These are phyloP conservation scores for Perca flavescens DNA, from an alignment of 2,113 vertebrate species.

Conservation along the genomic window DNA sequence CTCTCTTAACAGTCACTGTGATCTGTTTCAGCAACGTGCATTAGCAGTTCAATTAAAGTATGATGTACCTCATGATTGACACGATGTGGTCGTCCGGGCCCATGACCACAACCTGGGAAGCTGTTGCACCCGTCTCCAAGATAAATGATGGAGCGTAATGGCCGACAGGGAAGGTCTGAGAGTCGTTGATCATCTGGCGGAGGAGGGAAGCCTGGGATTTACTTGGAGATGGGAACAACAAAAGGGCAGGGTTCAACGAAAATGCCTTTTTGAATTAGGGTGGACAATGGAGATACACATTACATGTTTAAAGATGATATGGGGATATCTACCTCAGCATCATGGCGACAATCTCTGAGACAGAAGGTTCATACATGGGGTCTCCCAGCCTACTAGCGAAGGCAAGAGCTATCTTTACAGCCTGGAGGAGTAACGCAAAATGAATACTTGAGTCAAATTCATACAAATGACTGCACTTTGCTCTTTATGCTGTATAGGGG, in stretches of 20 bases:
- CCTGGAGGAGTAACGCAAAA: slow-evolving; percentile 75
- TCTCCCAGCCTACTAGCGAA: slow-evolving; percentile 92
- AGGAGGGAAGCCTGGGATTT: slow-evolving; percentile 88
- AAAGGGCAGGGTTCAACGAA: not conserved
- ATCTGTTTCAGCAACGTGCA: not conserved
- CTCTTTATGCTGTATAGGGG: not conserved
- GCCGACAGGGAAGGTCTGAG: slow-evolving; percentile 82
- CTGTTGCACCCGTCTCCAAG: slow-evolving; percentile 81
- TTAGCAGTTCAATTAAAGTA: not conserved
- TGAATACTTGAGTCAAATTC: not conserved
- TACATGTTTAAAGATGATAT: not conserved
- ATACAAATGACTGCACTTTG: not conserved
- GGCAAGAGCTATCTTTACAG: slow-evolving; percentile 93
- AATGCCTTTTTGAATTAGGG: not conserved
- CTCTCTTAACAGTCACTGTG: not conserved
- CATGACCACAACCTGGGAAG: slow-evolving; percentile 95
- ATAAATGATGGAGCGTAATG: slow-evolving; percentile 83
- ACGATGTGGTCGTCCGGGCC: slow-evolving; percentile 97
- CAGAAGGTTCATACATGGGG: slow-evolving; percentile 87
- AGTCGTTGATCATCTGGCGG: slow-evolving; percentile 91
- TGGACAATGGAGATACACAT: not conserved
- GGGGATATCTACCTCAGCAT: slow-evolving; percentile 90
- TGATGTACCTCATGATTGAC: slow-evolving; percentile 90
- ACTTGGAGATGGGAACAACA: slow-evolving; percentile 76
- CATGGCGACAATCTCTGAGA: slow-evolving; percentile 85